These are phyloP conservation scores for Planiliza haematocheilus DNA, from an alignment of 2,113 vertebrate species.

Conservation along the genomic window DNA sequence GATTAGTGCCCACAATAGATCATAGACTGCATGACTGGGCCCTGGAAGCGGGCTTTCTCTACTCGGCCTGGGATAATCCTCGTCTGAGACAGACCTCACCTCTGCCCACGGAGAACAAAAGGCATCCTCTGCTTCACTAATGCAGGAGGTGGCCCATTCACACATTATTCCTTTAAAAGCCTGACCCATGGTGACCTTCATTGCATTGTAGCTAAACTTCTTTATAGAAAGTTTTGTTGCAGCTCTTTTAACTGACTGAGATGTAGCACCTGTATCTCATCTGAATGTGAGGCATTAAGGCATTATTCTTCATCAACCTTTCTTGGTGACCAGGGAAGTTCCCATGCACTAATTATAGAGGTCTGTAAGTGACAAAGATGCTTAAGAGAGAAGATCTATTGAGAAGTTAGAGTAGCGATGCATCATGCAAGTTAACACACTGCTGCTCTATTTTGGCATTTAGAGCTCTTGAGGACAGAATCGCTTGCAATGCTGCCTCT, in stretches of 20 bases:
- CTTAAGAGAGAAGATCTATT: constrained; percentile 3
- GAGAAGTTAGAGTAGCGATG: not conserved
- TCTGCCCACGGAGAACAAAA: constrained; percentile 68
- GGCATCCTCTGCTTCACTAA: constrained; percentile 59
- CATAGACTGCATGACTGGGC: constrained; percentile 60
- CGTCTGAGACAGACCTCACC: constrained; percentile 68
- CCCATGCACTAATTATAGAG: constrained; percentile 24
- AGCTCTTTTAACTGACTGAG: constrained; percentile 2
- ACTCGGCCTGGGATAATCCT: constrained; percentile 64
- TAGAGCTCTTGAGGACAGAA: not conserved
- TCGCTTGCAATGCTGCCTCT: not conserved
- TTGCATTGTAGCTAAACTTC: constrained; percentile 38
- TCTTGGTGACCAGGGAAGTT: constrained; percentile 13
- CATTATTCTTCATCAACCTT: constrained; percentile 31
- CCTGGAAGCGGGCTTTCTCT: constrained; percentile 47
- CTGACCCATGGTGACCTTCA: constrained; percentile 35
- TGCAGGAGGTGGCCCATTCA: constrained; percentile 62
- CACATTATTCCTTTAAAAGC: constrained; percentile 51
- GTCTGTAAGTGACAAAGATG: constrained; percentile 11
- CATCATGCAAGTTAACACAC: not conserved
- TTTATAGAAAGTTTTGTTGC: constrained; percentile 15
- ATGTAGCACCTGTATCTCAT: constrained; percentile 48
- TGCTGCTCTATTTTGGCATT: not conserved
- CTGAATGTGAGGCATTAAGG: constrained; percentile 30
- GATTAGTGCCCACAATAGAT: constrained; percentile 66